Evolutionary conservation across 2,113 vertebrate genomes (phyloP), one percentile per base, ranked within the genome.

Genomic region (Paralichthys olivaceus): DNA sequence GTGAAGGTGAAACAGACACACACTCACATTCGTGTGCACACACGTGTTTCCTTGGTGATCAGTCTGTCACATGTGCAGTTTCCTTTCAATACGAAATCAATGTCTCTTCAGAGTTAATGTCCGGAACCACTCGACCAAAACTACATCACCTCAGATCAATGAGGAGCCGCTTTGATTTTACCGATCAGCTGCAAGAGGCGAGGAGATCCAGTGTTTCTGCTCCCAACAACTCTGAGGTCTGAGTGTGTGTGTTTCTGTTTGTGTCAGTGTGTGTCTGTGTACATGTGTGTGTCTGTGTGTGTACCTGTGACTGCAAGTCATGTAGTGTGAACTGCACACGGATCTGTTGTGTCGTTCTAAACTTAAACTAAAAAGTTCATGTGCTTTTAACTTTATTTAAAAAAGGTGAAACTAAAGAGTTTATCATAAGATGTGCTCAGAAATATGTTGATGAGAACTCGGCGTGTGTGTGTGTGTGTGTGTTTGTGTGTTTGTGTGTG

Each of bases 101-200:
- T 66, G 63, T 51, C 28, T 51, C 28, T 5, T 43, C 51, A 45
- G 51, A 32, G 32, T 57, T 25, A 53, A 55, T 25, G 57, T 75
- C 60, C 55, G 7, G 43, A 78, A 26, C 62, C 29, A 47, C 40
- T 43, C 22, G 37, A 53, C 23, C 19, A 8, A 60, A 54, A 51
- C 43, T 15, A 66, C 59, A 28, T 28, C 0, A 6, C 22, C 29
- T 45, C 67, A 9, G 37, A 45, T 72, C 68, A 58, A 32, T 65
- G 3, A 43, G 14, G 40, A 43, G 34, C 17, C 4, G 14, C 14
- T 49, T 15, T 7, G 17, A 6, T 32, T 54, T 23, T 12, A 5
- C 3, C 19, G 17, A 43, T 43, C 14, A 14, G 40, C 40, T 13
- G 40, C 9, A 14, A 43, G 3, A 3, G 40, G 13, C 40, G 40